These are phyloP conservation scores for Amphimallon solstitiale DNA, from an alignment of 2,888 invertebrate genomes.

Conservation along the genomic window DNA sequence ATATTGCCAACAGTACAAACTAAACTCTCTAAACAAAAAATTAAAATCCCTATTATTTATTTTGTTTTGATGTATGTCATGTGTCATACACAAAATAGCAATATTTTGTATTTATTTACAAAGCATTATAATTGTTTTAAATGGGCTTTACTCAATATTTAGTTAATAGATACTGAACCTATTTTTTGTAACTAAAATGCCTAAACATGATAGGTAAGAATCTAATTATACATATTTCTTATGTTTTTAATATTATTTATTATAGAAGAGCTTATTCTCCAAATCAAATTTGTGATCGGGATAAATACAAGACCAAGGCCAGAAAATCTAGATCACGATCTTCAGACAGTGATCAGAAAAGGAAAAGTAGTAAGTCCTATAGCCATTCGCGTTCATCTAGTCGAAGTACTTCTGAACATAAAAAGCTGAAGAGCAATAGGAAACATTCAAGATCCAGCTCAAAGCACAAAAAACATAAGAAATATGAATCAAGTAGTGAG, in stretches of 20 bases:
- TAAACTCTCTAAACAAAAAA: background rate
- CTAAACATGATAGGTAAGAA: conserved; percentile 19
- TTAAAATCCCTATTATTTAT: no score
- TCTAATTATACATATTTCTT: background rate
- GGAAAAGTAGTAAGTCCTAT: background rate
- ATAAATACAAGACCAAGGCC: conserved; percentile 3
- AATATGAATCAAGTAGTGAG: conserved; percentile 7
- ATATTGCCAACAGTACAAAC: background rate
- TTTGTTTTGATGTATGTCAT: no score
- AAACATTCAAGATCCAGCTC: conserved; percentile 6
- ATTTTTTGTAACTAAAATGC: no score
- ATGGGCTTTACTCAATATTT: no score
- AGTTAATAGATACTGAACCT: no score
- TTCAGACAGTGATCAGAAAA: background rate
- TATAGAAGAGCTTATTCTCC: background rate
- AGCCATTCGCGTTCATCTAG: conserved; percentile 16
- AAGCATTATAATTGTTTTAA: no score
- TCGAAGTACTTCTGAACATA: background rate
- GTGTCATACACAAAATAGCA: no score
- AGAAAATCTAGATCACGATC: conserved; percentile 24
- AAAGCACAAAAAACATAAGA: conserved; percentile 7
- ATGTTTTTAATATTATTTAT: background rate
- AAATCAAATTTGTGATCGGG: background rate
- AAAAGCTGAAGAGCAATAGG: conserved; percentile 1
- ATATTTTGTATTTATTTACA: no score